Conservation (phyloP, 1,140 invertebrate genomes). For the Frieseomelitta varia region DNA sequence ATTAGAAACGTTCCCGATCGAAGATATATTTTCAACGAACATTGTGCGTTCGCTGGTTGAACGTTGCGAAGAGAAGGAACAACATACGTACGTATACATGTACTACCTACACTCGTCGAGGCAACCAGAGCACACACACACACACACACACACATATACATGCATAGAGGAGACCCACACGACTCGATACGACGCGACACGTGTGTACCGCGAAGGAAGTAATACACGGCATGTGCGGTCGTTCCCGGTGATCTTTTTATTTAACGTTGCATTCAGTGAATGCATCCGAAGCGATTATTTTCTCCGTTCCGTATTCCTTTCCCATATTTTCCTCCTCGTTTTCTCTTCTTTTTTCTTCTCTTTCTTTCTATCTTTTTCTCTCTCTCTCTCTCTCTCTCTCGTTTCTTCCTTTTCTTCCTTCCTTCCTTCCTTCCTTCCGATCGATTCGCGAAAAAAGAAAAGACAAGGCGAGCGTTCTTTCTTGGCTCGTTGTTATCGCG, state of each 20-base stretch:
- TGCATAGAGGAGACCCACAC: not conserved
- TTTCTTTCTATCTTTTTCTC: not conserved
- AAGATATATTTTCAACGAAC: not conserved
- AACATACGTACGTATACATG: not conserved
- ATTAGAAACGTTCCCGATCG: not conserved
- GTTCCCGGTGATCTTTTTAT: conserved; percentile 23
- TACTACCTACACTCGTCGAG: not conserved
- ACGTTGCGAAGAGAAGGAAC: too few species aligned
- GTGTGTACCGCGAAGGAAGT: conserved; percentile 13
- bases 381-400: too few species aligned
- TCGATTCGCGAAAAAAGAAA: not conserved
- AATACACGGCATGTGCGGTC: conserved; percentile 41
- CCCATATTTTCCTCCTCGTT: not conserved
- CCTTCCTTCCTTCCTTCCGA: not conserved
- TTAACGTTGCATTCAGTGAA: conserved; percentile 25
- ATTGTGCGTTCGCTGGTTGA: not conserved
- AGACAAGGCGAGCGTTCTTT: not conserved
- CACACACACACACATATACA: too few species aligned
- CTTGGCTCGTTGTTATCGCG: conserved; percentile 14
- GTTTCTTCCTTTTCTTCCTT: not conserved
- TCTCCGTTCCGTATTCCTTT: not conserved
- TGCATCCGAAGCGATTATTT: conserved; percentile 20
- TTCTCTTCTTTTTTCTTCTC: not conserved
- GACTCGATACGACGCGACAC: not conserved
- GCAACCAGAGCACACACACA: not conserved